Evolutionary conservation across 2,113 vertebrate species (phyloP).

Genomic region (Bagarius yarrelli): DNA sequence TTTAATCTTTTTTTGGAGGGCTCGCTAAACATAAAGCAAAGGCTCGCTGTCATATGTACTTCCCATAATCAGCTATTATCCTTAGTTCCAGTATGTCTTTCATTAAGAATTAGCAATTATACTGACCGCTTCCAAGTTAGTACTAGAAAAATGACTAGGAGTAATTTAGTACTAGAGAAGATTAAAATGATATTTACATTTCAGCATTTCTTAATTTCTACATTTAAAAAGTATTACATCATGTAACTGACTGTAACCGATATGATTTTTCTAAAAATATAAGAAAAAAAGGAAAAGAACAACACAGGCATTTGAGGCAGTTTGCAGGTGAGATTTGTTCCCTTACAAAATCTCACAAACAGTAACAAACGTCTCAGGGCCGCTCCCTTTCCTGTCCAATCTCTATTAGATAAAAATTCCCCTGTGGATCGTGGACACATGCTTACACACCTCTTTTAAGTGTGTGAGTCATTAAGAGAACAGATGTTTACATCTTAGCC

Average conservation of each 20-base stretch:
- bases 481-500: conserved; percentile 41
- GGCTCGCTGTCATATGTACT: neutral
- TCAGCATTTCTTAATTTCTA: too few relatives aligned
- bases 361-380: conserved; percentile 33
- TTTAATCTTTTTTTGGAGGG: too few relatives aligned
- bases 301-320: too few relatives aligned
- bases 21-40: too few relatives aligned
- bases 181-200: too few relatives aligned
- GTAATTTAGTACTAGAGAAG: neutral
- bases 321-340: conserved; percentile 12
- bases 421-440: conserved; percentile 46
- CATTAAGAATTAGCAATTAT: neutral
- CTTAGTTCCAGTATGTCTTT: neutral
- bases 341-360: conserved; percentile 60
- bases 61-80: neutral
- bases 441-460: conserved; percentile 9
- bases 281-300: neutral
- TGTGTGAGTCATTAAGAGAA: neutral
- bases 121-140: neutral
- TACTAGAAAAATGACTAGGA: neutral
- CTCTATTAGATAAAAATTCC: conserved; percentile 66
- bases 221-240: too few relatives aligned
- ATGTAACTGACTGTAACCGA: too few relatives aligned
- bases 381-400: conserved; percentile 71
- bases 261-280: too few relatives aligned